A percentile compares a stretch with the other conserved stretches of the same genome.
phyloP scores from a whole-genome alignment of 2,797 vertebrate species.

The Onychomys leucogaster region DNA sequence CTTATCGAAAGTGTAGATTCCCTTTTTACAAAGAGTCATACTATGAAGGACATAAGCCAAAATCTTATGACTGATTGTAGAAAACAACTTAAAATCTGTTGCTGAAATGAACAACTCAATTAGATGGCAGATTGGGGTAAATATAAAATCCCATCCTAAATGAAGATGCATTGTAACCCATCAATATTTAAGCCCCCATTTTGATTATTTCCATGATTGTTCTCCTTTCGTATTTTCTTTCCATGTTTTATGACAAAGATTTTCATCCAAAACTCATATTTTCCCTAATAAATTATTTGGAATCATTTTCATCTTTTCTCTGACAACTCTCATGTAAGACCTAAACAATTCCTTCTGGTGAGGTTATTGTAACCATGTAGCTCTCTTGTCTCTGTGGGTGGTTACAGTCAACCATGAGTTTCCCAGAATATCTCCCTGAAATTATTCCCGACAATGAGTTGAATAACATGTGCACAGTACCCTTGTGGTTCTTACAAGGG shows the following conservation, averaged over 20 bases:
- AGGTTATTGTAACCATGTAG: neutral
- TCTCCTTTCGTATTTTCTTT: constrained; percentile 11
- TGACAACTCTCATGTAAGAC: neutral
- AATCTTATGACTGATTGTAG: neutral
- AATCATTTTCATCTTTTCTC: neutral
- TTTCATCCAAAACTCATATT: neutral
- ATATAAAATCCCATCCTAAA: neutral
- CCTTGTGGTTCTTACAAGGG: neutral
- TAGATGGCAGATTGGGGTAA: neutral
- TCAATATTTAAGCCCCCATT: neutral
- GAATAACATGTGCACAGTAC: constrained; percentile 9
- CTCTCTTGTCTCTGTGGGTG: constrained; percentile 16
- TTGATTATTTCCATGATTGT: neutral
- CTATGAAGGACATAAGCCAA: neutral
- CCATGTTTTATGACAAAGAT: neutral
- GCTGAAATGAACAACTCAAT: neutral
- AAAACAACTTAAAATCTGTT: neutral
- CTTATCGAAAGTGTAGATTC: neutral
- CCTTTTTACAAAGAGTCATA: neutral
- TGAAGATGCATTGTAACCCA: neutral
- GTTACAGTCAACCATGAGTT: neutral
- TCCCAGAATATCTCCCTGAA: neutral
- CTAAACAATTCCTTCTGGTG: neutral
- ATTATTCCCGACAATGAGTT: neutral
- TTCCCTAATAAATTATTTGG: neutral